Evolutionary conservation across 1,140 invertebrate genomes (phyloP).

Genomic region (Drosophila equinoxialis): DNA sequence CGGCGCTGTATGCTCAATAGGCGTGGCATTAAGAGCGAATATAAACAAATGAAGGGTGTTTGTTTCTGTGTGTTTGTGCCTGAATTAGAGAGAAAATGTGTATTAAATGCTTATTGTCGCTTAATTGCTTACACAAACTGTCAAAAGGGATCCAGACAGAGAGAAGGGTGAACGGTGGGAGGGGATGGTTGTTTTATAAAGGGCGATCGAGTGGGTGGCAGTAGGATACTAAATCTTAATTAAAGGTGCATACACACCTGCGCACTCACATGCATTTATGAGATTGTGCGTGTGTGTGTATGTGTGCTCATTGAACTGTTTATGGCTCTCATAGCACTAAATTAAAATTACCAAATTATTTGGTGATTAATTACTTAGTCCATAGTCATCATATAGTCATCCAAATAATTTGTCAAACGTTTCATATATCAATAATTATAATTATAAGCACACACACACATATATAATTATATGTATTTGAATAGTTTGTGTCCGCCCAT

Average conservation of each 20-base stretch:
- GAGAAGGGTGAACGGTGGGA: background rate
- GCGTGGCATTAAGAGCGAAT: constrained; percentile 63
- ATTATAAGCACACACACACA: constrained; percentile 17
- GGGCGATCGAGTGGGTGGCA: constrained; percentile 41
- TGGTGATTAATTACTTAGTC: constrained; percentile 70
- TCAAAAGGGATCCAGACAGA: constrained; percentile 33
- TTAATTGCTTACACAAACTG: constrained; percentile 70
- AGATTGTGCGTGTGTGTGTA: constrained; percentile 19
- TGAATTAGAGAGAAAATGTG: constrained; percentile 57
- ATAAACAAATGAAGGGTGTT: constrained; percentile 58
- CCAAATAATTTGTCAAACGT: constrained; percentile 58
- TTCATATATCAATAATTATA: constrained; percentile 40
- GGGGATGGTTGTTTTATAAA: background rate
- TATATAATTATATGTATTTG: constrained; percentile 17
- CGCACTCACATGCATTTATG: constrained; percentile 40
- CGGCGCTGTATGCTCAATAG: constrained; percentile 56
- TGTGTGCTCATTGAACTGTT: constrained; percentile 44
- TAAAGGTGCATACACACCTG: constrained; percentile 57
- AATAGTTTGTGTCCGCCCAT: background rate
- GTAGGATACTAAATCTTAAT: constrained; percentile 74
- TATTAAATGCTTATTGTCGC: constrained; percentile 81
- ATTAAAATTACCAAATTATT: constrained; percentile 79
- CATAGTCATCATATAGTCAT: constrained; percentile 15
- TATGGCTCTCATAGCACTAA: constrained; percentile 51
- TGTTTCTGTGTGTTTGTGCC: constrained; percentile 12